Base-by-base conservation (phyloP, 2,113 vertebrate genomes). In the Seriola quinqueradiata region DNA sequence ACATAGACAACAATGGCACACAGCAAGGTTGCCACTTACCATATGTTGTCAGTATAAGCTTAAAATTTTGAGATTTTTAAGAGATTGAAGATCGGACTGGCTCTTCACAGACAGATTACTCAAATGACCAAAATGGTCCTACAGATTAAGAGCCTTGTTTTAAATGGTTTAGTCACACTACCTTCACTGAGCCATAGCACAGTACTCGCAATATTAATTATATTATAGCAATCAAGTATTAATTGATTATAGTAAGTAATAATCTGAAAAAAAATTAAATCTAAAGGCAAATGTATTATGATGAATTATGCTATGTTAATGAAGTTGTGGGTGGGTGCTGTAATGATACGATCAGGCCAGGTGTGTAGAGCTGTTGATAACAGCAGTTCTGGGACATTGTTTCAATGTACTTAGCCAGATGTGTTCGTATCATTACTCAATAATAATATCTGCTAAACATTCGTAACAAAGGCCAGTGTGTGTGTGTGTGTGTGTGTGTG, bases 321-420 rank as follows among this genome's bases (percentile, higher is more conserved):
- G 68, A 23, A 70, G n/a, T 44, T 63, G 64, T 46, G 36, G 57
- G 46, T 32, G 38, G 7, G 14, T 7, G 6, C 14, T 66, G 46
- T 38, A 14, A 55, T 50, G 40, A 44, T 59, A 2, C 28, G 21
- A 70, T 25, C 19, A 36, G 19, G 17, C 25, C 79, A 85, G 82
- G 67, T 85, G 58, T 79, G 75, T 11, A 28, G 52, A 79, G 17
- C 68, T 65, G 46, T 46, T 82, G 46, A 67, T 70, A 66, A 50
- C 68, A 70, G 65, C 84, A 80, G 75, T 44, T 57, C 46, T 64
- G 82, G 61, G 79, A 83, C 68, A 11, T 11, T 46, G 46, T 82
- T 79, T 81, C 69, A 48, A 72, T 10, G 8, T 38, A 36, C 36
- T 85, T 69, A 59, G 63, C 81, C 81, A 86, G 78, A 84, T 89